Percentiles rank a stretch among this genome's conserved stretches.
Evolutionary conservation across 2,113 vertebrate species (phyloP).

Genomic region (Micronycteris hirsuta): DNA sequence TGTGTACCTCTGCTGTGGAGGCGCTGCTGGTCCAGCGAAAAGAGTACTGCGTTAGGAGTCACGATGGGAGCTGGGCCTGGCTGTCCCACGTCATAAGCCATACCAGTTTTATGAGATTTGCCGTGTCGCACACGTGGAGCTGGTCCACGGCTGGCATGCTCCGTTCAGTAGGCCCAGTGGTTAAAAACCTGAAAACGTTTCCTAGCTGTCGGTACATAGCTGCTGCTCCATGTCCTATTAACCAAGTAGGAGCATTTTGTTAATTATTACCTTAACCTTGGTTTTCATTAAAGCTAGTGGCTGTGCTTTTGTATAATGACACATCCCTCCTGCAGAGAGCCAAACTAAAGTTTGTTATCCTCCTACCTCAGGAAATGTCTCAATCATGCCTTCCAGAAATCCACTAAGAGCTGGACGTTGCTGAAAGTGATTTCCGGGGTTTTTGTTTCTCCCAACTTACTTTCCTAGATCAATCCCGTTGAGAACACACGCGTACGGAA

Average conservation of each 20-base stretch:
- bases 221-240: neutral
- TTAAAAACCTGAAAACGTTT: neutral
- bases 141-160: neutral
- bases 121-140: neutral
- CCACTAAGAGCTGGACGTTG: constrained; percentile 54
- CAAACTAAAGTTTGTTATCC: constrained; percentile 46
- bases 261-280: neutral
- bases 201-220: neutral
- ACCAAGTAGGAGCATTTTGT: neutral
- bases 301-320: neutral
- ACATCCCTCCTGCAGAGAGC: constrained; percentile 24
- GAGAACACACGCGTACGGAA: constrained; percentile 91
- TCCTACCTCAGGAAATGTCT: constrained; percentile 56
- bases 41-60: neutral
- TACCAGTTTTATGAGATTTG: neutral
- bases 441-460: constrained; percentile 62
- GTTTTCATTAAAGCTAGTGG: neutral
- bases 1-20: neutral
- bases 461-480: constrained; percentile 89
- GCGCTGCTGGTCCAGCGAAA: neutral
- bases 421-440: constrained; percentile 68
- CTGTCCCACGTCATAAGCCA: neutral
- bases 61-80: neutral
- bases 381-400: constrained; percentile 55
- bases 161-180: neutral